Conservation (phyloP, 2,888 invertebrate species). For the Ormyrus nitidulus region DNA sequence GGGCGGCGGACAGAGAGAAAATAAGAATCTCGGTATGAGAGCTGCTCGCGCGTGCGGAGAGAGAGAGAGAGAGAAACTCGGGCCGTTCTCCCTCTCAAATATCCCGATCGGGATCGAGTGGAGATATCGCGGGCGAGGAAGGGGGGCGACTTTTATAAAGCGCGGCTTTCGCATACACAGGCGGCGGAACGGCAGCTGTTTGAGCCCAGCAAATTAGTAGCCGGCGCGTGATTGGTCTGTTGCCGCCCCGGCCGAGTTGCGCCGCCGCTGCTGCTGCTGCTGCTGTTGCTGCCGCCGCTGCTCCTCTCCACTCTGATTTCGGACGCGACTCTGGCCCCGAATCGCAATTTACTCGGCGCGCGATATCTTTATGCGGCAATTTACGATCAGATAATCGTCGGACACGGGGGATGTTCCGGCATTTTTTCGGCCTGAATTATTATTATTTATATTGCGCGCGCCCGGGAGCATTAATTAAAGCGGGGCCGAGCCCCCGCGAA, state of each 20-base stretch:
- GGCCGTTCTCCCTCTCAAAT: constrained; percentile 24
- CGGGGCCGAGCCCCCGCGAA: constrained; percentile 58
- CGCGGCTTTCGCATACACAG: constrained; percentile 67
- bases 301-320: constrained; percentile 31
- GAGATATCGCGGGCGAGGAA: constrained; percentile 55
- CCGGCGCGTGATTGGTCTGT: constrained; percentile 75
- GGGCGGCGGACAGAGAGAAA: constrained; percentile 57
- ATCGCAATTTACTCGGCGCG: constrained; percentile 72
- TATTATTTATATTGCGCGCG: constrained; percentile 72
- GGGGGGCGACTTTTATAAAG: constrained; percentile 58
- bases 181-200: constrained; percentile 75
- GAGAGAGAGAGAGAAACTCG: constrained; percentile 3
- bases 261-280: constrained; percentile 66
- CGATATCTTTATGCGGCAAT: constrained; percentile 74
- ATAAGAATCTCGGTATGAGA: constrained; percentile 54
- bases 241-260: constrained; percentile 70
- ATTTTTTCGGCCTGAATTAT: constrained; percentile 72
- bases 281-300: constrained; percentile 67
- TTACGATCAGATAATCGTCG: constrained; percentile 75
- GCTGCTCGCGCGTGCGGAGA: not conserved
- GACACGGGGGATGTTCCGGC: constrained; percentile 72
- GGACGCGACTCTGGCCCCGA: constrained; percentile 31
- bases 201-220: constrained; percentile 75
- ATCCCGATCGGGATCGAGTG: constrained; percentile 57
- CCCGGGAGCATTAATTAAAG: constrained; percentile 68